These are phyloP conservation scores for Norana najaformis DNA, from an alignment of 2,888 invertebrate species.

Conservation along the genomic window DNA sequence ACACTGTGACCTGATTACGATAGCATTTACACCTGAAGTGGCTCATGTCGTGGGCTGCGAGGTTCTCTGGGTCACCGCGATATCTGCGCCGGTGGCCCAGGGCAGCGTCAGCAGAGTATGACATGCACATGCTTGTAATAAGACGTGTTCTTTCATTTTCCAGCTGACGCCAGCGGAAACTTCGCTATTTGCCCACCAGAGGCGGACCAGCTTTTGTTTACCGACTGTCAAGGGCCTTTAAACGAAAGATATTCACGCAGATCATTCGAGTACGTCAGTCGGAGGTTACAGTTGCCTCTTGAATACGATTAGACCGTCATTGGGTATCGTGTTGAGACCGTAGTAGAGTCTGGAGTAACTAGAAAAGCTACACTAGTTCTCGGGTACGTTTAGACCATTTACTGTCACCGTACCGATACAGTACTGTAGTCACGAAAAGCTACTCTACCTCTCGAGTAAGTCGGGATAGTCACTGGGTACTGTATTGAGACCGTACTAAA, in stretches of 20 bases:
- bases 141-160: neutral
- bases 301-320: neutral
- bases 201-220: neutral
- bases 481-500: neutral
- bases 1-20: neutral
- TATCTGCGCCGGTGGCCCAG: neutral
- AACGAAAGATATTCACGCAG: neutral
- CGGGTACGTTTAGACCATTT: too few relatives aligned
- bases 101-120: neutral
- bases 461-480: neutral
- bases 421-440: too few relatives aligned
- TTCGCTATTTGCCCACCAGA: neutral
- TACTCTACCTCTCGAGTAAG: too few relatives aligned
- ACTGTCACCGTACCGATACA: too few relatives aligned
- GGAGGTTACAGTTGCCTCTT: neutral
- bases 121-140: neutral
- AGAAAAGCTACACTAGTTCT: too few relatives aligned
- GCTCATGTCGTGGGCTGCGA: neutral
- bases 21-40: neutral
- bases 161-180: neutral
- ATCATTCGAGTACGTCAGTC: neutral
- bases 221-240: neutral
- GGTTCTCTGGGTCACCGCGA: neutral
- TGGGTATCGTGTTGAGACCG: too few relatives aligned
- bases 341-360: too few relatives aligned